Evolutionary conservation across 2,113 vertebrate genomes (phyloP), one percentile per base, ranked within the genome.

Genomic region (Rhynchomys soricoides): DNA sequence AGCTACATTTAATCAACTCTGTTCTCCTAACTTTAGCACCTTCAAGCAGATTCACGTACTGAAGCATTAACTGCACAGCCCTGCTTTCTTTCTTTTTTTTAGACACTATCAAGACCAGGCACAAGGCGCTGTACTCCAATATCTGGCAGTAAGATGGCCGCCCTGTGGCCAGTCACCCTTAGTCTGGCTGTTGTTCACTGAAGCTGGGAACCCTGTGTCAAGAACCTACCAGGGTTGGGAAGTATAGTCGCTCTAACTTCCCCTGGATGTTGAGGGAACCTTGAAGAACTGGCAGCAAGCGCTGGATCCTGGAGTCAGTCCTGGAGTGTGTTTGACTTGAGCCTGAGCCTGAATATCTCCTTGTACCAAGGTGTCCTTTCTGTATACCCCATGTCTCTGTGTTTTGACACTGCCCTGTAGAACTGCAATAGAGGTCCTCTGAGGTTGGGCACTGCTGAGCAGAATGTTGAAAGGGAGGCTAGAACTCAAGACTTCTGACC

Each of bases 31-130:
- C 64, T 16, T 15, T 2, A 6, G 11, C 31, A 19, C 24, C 16
- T 29, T 52, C 6, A 64, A 29, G 64, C 0, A 40, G 86, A 34
- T 73, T 52, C 52, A n/a, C 1, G 2, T 15, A 7, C n/a, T 5
- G 15, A 3, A 0, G 10, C 5, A 9, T 17, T 45, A 22, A 0
- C n/a, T 7, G 68, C 59, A 7, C 7, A 31, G 21, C 34, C 13
- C 70, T 45, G 13, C 10, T 21, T 40, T 43, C 50, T 45, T 29
- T 22, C 31, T 15, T 26, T 1, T 11, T 15, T 26, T 1, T 11
- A 15, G 29, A 1, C 5, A 24, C 77, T 11, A 3, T 13, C 7
- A 1, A 22, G 66, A 59, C 26, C 73, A 16, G n/a, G 55, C 34
- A 40, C 13, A 55, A 66, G 4, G 11, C n/a, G 2, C 37, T 21